Percentiles rank a stretch among this genome's conserved stretches.
Conservation (phyloP, 2,888 invertebrate genomes). For the Baronia brevicornis region DNA sequence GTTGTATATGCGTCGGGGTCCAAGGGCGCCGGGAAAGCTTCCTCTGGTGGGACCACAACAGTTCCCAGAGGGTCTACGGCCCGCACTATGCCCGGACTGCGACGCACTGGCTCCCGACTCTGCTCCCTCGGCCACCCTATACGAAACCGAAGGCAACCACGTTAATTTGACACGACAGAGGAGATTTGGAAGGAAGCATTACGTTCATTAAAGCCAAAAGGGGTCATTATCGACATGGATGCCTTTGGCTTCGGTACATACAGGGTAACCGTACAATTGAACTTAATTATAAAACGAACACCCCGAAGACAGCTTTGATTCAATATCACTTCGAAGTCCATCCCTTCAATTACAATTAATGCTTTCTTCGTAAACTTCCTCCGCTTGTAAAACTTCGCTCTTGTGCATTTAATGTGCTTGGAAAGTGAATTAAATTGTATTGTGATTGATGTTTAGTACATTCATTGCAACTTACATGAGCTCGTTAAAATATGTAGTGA, state of each 20-base stretch:
- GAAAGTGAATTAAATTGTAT: constrained; percentile 7
- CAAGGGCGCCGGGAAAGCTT: constrained; percentile 50
- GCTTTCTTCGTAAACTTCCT: constrained; percentile 41
- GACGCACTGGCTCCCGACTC: constrained; percentile 29
- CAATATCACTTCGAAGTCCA: constrained; percentile 22
- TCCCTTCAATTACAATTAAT: constrained; percentile 22
- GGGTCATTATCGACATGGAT: constrained; percentile 40
- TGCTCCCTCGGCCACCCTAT: constrained; percentile 76
- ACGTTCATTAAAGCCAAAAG: constrained; percentile 29
- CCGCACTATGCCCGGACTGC: constrained; percentile 71
- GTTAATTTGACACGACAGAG: constrained; percentile 27
- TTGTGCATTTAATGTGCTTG: constrained; percentile 27
- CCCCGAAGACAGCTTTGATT: constrained; percentile 17
- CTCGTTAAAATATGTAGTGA: no score
- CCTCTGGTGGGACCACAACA: constrained; percentile 71
- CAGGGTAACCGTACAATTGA: constrained; percentile 37
- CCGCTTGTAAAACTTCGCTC: constrained; percentile 35
- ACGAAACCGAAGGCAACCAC: constrained; percentile 89
- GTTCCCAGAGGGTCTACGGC: constrained; percentile 87
- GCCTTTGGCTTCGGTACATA: constrained; percentile 68
- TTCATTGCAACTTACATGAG: no score
- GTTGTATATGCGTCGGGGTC: constrained; percentile 60
- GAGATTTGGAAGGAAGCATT: constrained; percentile 38
- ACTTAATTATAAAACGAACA: constrained; percentile 17
- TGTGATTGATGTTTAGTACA: background rate